These are phyloP conservation scores for Cataglyphis cursor DNA, from an alignment of 2,888 invertebrate species.

Conservation along the genomic window DNA sequence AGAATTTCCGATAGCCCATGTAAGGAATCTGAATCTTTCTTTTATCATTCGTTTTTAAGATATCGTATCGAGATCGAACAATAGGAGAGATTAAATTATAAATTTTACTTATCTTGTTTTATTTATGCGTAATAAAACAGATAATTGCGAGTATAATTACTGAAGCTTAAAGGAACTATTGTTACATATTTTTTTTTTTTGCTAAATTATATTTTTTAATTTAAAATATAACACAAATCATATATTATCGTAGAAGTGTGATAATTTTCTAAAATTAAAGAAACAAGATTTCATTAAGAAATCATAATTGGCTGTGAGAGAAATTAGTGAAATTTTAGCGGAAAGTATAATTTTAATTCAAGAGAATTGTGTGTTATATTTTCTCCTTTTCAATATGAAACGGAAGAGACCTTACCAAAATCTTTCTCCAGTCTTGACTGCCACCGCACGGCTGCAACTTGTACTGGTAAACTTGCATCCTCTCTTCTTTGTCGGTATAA, in stretches of 20 bases:
- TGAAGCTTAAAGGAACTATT: not conserved
- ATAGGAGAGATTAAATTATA: not conserved
- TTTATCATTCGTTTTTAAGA: not conserved
- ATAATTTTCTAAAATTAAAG: not conserved
- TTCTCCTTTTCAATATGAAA: not conserved
- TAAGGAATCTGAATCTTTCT: not conserved
- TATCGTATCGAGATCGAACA: not conserved
- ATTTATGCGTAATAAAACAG: not conserved
- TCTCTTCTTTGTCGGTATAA: constrained; percentile 72
- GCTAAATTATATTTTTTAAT: not conserved
- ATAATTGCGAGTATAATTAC: not conserved
- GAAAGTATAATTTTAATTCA: not conserved
- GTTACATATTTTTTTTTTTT: not conserved
- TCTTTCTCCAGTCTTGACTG: constrained; percentile 65
- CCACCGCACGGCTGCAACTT: constrained; percentile 77
- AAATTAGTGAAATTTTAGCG: not conserved
- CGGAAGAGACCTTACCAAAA: not conserved
- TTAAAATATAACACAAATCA: not conserved
- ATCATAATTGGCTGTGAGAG: not conserved
- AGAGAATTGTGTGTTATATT: not conserved
- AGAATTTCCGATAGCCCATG: not conserved
- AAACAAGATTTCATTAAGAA: not conserved
- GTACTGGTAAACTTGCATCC: constrained; percentile 65
- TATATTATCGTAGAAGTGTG: not conserved
- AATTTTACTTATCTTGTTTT: not conserved